Evolutionary conservation across 2,888 invertebrate genomes (phyloP).

Genomic region (Siphonodentalium dalli): DNA sequence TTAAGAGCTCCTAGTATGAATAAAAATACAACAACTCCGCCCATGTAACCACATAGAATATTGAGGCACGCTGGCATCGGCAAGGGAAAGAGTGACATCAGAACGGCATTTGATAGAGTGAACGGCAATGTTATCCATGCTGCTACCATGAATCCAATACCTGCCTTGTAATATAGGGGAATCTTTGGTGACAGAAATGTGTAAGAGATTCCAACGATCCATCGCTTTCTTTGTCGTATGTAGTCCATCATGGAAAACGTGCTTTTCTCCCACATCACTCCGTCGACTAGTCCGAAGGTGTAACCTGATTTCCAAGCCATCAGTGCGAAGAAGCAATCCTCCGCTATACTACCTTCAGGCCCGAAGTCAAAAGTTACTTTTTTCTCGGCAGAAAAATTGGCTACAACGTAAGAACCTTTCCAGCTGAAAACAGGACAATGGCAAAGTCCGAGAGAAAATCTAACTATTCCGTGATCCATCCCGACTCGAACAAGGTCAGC

Average conservation of each 20-base stretch:
- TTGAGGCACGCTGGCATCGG: slow-evolving; percentile 36
- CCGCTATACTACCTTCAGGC: slow-evolving; percentile 48
- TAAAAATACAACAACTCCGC: slow-evolving; percentile 41
- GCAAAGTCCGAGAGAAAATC: slow-evolving; percentile 40
- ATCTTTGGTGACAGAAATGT: slow-evolving; percentile 41
- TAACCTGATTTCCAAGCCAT: slow-evolving; percentile 49
- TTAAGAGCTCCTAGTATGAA: slow-evolving; percentile 47
- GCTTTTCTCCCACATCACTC: slow-evolving; percentile 55
- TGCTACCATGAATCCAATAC: slow-evolving; percentile 43
- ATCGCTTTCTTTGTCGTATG: slow-evolving; percentile 47
- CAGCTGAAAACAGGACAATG: slow-evolving; percentile 51
- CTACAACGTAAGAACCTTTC: slow-evolving; percentile 56
- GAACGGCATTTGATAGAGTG: slow-evolving; percentile 37
- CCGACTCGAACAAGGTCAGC: slow-evolving; percentile 52
- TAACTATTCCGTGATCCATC: slow-evolving; percentile 41
- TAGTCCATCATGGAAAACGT: slow-evolving; percentile 51
- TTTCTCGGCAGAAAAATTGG: slow-evolving; percentile 46
- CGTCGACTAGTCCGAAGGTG: slow-evolving; percentile 52
- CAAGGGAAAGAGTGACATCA: slow-evolving; percentile 39
- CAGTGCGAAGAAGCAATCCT: slow-evolving; percentile 53
- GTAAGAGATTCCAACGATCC: slow-evolving; percentile 52
- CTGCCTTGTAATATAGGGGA: slow-evolving; percentile 40
- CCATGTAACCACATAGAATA: slow-evolving; percentile 36
- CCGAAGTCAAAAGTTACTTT: slow-evolving; percentile 49
- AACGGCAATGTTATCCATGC: slow-evolving; percentile 46